phyloP scores from a whole-genome alignment of 2,888 invertebrate species.

The Latrodectus elegans region DNA sequence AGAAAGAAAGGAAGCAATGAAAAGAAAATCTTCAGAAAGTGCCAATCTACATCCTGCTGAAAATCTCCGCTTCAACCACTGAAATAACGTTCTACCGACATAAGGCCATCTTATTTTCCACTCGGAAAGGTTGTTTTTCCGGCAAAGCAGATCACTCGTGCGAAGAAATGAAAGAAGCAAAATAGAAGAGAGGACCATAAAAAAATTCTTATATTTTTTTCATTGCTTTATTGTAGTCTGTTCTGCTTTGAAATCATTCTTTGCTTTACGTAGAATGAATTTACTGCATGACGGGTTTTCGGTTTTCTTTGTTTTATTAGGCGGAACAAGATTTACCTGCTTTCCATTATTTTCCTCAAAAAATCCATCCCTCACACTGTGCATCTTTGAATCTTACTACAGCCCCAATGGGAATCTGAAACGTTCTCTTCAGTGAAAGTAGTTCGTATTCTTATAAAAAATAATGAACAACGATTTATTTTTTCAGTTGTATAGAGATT shows the following conservation, averaged over 20 bases:
- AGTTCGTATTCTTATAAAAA: too few relatives aligned
- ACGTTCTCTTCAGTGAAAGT: too few relatives aligned
- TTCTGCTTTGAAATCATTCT: conserved; percentile 44
- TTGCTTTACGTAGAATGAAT: conserved; percentile 45
- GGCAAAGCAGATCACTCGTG: conserved; percentile 18
- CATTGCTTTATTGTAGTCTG: not conserved
- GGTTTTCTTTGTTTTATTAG: conserved; percentile 60
- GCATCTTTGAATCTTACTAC: not conserved
- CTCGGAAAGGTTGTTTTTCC: conserved; percentile 46
- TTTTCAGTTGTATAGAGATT: too few relatives aligned
- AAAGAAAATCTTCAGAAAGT: conserved; percentile 22
- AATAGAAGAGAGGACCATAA: not conserved
- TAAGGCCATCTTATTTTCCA: conserved; percentile 45
- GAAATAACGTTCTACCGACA: conserved; percentile 24
- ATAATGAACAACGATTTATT: too few relatives aligned
- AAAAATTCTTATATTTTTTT: conserved; percentile 2
- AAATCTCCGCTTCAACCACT: conserved; percentile 7
- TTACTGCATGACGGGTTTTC: conserved; percentile 46
- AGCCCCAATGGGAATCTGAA: not conserved
- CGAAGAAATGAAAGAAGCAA: conserved; percentile 26
- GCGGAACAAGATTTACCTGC: conserved; percentile 8
- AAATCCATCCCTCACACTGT: not conserved
- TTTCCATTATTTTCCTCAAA: conserved; percentile 16
- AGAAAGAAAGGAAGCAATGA: not conserved
- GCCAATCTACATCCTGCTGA: conserved; percentile 11